Base-by-base conservation (phyloP, 2,797 vertebrate genomes). In the Pristis pectinata region DNA sequence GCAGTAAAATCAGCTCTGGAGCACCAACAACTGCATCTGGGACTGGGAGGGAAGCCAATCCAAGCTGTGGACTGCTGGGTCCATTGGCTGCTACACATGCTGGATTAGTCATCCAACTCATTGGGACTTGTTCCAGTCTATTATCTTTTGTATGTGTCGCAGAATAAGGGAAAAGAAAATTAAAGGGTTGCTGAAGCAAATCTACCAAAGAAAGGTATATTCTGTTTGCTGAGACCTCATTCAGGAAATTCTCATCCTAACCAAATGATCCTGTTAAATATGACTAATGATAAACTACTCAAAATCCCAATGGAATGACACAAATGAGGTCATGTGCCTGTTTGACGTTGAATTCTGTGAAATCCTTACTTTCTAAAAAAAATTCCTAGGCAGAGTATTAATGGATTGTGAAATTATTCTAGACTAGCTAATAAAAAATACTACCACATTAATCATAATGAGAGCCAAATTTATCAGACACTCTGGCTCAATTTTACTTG, bases 401-500 rank as follows among this genome's bases (percentile, higher is more conserved):
- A 91, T 91, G 61, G 61, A 67, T 61, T 41, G 61, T 67, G 19
- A 67, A 91, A 67, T 8, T 9, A n/a, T 91, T 91, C 59, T 37
- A 67, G 59, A 67, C 19, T 24, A n/a, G 8, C 87, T 67, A 37
- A 41, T 91, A 67, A 67, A 91, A 67, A 59, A 91, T 67, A 67
- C 59, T 11, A 24, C 87, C 37, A 61, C 59, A 91, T 91, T 64
- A 91, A 41, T 91, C 87, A 91, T 67, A 9, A 64, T 61, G 22
- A 91, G 87, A 8, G 19, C n/a, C 37, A 67, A 64, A 91, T 41
- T 67, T 91, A 41, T 91, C 87, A 24, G 87, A 41, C 87, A 41
- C 59, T 89, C 85, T 91, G 87, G 59, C n/a, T 91, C 87, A 91
- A 61, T 24, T 41, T 34, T 67, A 91, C 61, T 67, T 91, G 61